A percentile compares a stretch with the other conserved stretches of the same genome.
Evolutionary conservation across 2,888 invertebrate species (phyloP).

Genomic region (Cotesia congregata): DNA sequence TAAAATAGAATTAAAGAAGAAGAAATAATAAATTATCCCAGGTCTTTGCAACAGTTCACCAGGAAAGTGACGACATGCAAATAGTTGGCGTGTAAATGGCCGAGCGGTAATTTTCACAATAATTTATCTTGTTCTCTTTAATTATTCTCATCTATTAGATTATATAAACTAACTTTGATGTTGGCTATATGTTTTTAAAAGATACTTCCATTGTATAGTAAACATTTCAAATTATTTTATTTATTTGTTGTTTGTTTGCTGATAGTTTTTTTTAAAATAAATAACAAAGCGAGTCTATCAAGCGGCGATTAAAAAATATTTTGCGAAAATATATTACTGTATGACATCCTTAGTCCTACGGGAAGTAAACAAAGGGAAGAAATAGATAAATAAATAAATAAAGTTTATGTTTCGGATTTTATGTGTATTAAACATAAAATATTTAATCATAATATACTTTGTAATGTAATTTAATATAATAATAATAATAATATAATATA

Average conservation of each 20-base stretch:
- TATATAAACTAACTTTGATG: conserved; percentile 1
- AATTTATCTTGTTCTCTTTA: conserved; percentile 35
- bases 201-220: not conserved
- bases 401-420: not conserved
- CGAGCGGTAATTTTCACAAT: not conserved
- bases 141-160: not conserved
- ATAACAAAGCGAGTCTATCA: conserved; percentile 10
- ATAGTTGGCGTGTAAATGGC: conserved; percentile 34
- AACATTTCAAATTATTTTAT: not conserved
- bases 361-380: conserved; percentile 2
- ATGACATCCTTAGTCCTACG: conserved; percentile 47
- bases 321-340: conserved; percentile 15
- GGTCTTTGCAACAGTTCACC: conserved; percentile 35
- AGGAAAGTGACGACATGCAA: conserved; percentile 43
- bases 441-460: too few relatives aligned
- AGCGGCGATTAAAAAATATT: not conserved
- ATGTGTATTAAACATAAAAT: too few relatives aligned
- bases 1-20: conserved; percentile 13
- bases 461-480: conserved; percentile 19
- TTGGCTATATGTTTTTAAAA: not conserved
- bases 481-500: conserved; percentile 13
- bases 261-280: not conserved
- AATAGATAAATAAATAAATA: conserved; percentile 37
- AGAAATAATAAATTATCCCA: conserved; percentile 7
- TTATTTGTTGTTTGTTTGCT: not conserved